phyloP scores from a whole-genome alignment of 2,113 vertebrate genomes.

The Tonatia bakeri region DNA sequence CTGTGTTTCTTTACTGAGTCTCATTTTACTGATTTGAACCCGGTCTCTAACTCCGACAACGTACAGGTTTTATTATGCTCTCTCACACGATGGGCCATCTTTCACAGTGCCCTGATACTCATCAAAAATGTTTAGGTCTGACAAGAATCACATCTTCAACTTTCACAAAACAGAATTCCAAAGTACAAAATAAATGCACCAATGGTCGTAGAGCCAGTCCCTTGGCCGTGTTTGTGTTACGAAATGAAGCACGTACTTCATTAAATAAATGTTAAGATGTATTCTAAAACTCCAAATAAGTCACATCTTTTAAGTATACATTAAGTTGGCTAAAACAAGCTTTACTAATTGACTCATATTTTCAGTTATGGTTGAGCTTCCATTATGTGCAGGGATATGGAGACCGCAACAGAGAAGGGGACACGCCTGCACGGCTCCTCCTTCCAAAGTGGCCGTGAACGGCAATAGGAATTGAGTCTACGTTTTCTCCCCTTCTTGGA shows the following conservation, averaged over 20 bases:
- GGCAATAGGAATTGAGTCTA: not conserved
- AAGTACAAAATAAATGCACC: not conserved
- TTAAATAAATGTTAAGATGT: not conserved
- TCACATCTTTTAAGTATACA: not conserved
- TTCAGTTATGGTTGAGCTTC: not conserved
- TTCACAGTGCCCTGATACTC: not conserved
- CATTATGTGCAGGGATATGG: not conserved
- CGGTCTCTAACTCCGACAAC: conserved; percentile 17
- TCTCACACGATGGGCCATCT: not conserved
- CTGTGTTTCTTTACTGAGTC: conserved; percentile 28
- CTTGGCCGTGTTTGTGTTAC: not conserved
- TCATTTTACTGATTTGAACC: conserved; percentile 35
- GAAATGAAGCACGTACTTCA: conserved; percentile 11
- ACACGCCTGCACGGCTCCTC: not conserved
- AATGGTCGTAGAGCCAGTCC: not conserved
- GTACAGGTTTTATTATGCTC: not conserved
- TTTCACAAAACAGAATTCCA: not conserved
- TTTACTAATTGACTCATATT: not conserved
- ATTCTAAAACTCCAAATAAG: not conserved
- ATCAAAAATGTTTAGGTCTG: not conserved
- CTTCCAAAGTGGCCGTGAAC: not conserved
- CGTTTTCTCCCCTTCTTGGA: not conserved
- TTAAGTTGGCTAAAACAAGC: not conserved
- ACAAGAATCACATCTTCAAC: not conserved
- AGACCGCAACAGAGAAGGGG: not conserved